Evolutionary conservation across 2,888 invertebrate genomes (phyloP).

Genomic region (Bombylius discolor): DNA sequence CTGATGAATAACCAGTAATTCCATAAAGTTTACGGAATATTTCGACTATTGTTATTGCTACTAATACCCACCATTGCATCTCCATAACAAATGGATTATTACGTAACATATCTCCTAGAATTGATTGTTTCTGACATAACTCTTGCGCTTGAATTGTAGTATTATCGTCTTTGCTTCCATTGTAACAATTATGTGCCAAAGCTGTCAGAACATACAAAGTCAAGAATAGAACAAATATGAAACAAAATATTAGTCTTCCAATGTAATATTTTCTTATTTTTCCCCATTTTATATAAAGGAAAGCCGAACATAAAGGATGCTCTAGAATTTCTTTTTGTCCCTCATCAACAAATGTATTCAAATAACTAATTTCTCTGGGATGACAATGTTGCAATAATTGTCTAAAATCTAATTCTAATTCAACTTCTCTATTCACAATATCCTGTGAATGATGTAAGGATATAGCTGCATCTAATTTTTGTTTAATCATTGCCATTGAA

Average conservation of each 20-base stretch:
- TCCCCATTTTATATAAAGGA: conserved; percentile 79
- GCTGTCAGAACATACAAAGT: conserved; percentile 71
- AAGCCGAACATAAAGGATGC: conserved; percentile 78
- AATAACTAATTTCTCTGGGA: conserved; percentile 70
- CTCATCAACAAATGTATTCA: conserved; percentile 77
- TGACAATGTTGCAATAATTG: conserved; percentile 71
- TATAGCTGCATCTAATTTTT: conserved; percentile 69
- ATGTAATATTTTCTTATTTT: conserved; percentile 81
- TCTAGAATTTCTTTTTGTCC: conserved; percentile 77
- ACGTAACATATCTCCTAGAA: conserved; percentile 58
- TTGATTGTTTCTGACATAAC: conserved; percentile 64
- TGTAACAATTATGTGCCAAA: conserved; percentile 72
- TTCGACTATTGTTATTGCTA: conserved; percentile 66
- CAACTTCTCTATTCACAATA: conserved; percentile 64
- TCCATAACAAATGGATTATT: conserved; percentile 65
- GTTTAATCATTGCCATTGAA: conserved; percentile 67
- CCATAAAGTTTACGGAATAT: conserved; percentile 69
- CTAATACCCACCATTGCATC: conserved; percentile 71
- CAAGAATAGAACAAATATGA: conserved; percentile 66
- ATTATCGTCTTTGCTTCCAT: conserved; percentile 63
- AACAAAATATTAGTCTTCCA: conserved; percentile 62
- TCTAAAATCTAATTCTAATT: conserved; percentile 68
- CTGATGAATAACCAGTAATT: conserved; percentile 66
- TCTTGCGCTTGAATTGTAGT: conserved; percentile 59
- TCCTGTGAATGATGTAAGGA: conserved; percentile 65